Percentiles rank a stretch among this genome's conserved stretches.
These are phyloP conservation scores for Ophthalmolycus amberensis DNA, from an alignment of 2,113 vertebrate species.

Conservation along the genomic window DNA sequence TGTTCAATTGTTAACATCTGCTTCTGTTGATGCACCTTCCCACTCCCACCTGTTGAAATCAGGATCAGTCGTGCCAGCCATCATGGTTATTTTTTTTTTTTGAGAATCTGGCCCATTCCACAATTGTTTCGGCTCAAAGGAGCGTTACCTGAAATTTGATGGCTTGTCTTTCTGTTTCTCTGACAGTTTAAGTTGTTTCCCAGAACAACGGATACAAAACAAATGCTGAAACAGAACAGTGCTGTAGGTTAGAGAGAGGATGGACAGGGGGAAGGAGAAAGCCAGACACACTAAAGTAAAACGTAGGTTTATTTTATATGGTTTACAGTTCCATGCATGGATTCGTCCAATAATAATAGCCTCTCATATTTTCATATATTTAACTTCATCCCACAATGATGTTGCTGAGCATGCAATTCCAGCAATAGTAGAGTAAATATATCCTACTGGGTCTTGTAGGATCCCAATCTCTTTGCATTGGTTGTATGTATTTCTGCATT, in stretches of 20 bases:
- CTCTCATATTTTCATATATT: constrained; percentile 25
- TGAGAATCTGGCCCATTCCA: background rate
- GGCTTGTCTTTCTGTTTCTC: background rate
- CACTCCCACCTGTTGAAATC: background rate
- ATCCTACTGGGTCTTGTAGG: background rate
- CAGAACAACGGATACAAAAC: constrained; percentile 5
- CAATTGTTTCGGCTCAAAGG: background rate
- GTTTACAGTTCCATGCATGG: constrained; percentile 12
- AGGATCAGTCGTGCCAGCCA: background rate
- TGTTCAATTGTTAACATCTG: constrained; percentile 7
- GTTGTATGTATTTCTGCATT: constrained; percentile 12
- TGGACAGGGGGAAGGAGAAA: background rate
- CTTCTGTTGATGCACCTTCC: constrained; percentile 10
- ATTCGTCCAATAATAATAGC: constrained; percentile 32
- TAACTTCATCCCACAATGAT: constrained; percentile 14
- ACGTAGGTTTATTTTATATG: constrained; percentile 7
- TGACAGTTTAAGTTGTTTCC: background rate
- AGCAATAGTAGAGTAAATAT: constrained; percentile 8
- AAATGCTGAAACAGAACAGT: background rate
- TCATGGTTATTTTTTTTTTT: background rate
- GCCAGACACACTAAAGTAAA: constrained; percentile 27
- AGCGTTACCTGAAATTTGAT: background rate
- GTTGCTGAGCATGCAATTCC: constrained; percentile 10
- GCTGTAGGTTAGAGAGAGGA: background rate
- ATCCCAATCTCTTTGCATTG: constrained; percentile 9